phyloP scores from a whole-genome alignment of 2,888 invertebrate genomes.

The Micoletzkya japonica region DNA sequence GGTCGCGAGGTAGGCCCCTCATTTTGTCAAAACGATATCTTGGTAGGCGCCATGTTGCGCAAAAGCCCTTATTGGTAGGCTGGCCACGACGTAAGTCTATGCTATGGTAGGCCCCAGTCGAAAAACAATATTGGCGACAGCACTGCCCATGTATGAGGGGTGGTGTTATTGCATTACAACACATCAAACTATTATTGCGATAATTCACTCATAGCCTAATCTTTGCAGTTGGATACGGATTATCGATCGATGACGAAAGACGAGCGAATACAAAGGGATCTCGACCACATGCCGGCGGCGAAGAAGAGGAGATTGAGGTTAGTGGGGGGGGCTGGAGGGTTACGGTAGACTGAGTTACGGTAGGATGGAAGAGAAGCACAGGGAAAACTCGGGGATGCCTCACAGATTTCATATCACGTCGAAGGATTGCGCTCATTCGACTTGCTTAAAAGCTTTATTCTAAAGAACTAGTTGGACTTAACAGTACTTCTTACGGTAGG shows the following conservation, averaged over 20 bases:
- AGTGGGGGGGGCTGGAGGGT: too few species aligned
- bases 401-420: too few species aligned
- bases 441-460: too few species aligned
- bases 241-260: slow-evolving; percentile 86
- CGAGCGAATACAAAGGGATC: slow-evolving; percentile 88
- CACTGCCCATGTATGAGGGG: neutral
- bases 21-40: neutral
- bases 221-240: slow-evolving; percentile 87
- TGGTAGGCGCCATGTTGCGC: neutral
- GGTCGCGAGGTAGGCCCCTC: too few species aligned
- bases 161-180: neutral
- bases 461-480: too few species aligned
- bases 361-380: too few species aligned
- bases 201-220: too few species aligned
- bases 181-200: neutral
- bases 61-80: neutral
- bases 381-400: too few species aligned
- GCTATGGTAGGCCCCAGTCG: neutral
- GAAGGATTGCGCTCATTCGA: too few species aligned
- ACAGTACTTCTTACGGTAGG: too few species aligned
- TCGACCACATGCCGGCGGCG: slow-evolving; percentile 78
- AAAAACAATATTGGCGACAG: neutral
- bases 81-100: neutral
- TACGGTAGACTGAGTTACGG: too few species aligned
- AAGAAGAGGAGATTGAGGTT: slow-evolving; percentile 52